Percentiles rank a stretch among this genome's conserved stretches.
phyloP scores from a whole-genome alignment of 2,797 vertebrate genomes.

The Gambusia yucatana region DNA sequence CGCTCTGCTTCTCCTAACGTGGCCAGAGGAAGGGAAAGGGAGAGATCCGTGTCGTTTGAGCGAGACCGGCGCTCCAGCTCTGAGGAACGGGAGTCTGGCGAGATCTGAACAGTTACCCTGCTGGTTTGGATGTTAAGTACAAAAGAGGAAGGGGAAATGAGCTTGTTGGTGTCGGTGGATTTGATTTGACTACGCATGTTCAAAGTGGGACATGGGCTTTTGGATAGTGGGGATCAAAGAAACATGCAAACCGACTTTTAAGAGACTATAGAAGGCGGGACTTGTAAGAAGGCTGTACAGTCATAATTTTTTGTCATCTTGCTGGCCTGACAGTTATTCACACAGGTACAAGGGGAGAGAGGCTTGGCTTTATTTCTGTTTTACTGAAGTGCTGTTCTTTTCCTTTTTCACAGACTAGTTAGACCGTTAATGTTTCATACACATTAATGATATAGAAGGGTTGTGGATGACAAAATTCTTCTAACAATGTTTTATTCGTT shows the following conservation, averaged over 20 bases:
- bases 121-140: conserved; percentile 60
- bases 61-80: conserved; percentile 82
- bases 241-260: conserved; percentile 53
- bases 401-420: conserved; percentile 14
- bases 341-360: conserved; percentile 28
- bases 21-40: conserved; percentile 68
- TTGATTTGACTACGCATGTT: conserved; percentile 43
- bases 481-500: conserved; percentile 42
- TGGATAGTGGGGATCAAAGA: conserved; percentile 41
- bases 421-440: conserved; percentile 33
- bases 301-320: conserved; percentile 46
- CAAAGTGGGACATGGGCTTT: conserved; percentile 50
- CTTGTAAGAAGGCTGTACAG: conserved; percentile 35
- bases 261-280: conserved; percentile 22
- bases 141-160: conserved; percentile 41
- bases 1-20: conserved; percentile 70
- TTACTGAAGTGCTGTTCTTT: conserved; percentile 56
- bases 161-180: conserved; percentile 38
- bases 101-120: conserved; percentile 54
- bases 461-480: conserved; percentile 36
- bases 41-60: conserved; percentile 80
- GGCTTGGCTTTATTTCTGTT: conserved; percentile 61
- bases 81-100: conserved; percentile 81
- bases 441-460: conserved; percentile 35
- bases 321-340: conserved; percentile 45